A percentile compares a stretch with the other conserved stretches of the same genome.
Evolutionary conservation across 2,113 vertebrate genomes (phyloP).

Genomic region (Probosciger aterrimus): DNA sequence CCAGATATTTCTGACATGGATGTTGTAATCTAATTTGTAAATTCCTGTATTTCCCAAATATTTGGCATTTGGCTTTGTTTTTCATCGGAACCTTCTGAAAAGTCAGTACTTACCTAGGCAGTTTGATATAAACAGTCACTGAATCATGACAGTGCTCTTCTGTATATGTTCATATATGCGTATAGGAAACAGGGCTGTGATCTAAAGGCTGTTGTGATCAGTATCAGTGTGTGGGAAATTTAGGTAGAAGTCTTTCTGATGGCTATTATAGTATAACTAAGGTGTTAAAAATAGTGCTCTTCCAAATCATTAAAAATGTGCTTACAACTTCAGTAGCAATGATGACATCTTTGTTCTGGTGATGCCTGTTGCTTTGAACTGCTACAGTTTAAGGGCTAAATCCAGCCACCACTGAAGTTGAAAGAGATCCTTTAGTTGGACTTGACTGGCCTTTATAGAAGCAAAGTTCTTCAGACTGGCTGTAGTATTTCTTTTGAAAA

Average conservation of each 20-base stretch:
- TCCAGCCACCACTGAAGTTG: neutral
- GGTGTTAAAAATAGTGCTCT: neutral
- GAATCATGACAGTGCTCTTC: neutral
- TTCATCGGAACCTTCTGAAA: neutral
- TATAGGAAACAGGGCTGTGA: neutral
- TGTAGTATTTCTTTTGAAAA: neutral
- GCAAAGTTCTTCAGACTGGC: neutral
- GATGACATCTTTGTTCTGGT: neutral
- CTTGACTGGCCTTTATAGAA: neutral
- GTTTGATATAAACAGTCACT: neutral
- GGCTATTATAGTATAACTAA: neutral
- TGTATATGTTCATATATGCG: neutral
- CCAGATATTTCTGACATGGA: neutral
- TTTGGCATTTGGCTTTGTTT: conserved; percentile 7
- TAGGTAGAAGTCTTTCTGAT: neutral
- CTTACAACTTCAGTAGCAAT: neutral
- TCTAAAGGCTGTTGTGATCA: neutral
- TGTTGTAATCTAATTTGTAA: conserved; percentile 42
- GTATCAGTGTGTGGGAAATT: neutral
- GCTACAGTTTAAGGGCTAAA: neutral
- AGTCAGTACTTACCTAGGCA: neutral
- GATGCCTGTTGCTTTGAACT: neutral
- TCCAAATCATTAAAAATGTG: neutral
- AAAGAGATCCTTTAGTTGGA: neutral
- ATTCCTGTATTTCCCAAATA: neutral